phyloP scores from a whole-genome alignment of 2,888 invertebrate genomes.

The Nomada hirtipes region DNA sequence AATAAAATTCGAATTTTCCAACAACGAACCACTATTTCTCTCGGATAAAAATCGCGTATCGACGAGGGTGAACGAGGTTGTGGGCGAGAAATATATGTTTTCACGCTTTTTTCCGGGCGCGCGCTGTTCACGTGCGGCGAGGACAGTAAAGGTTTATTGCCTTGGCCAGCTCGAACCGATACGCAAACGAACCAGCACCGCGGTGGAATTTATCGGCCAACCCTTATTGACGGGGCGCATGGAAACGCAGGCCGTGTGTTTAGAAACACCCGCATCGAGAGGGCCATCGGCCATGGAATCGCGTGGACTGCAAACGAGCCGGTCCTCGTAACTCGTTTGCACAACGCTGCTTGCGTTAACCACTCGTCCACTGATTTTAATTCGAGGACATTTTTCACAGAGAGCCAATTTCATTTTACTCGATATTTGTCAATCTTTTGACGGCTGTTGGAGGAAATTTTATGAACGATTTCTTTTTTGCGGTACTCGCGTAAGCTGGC shows the following conservation, averaged over 20 bases:
- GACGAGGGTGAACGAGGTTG: constrained; percentile 9
- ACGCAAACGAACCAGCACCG: constrained; percentile 20
- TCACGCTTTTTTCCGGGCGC: neutral
- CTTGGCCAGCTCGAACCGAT: neutral
- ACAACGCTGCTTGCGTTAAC: constrained; percentile 5
- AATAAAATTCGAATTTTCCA: neutral
- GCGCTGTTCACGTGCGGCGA: constrained; percentile 19
- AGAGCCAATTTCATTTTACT: too few species aligned
- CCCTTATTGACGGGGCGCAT: constrained; percentile 47
- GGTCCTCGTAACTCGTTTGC: constrained; percentile 14
- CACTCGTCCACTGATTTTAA: neutral
- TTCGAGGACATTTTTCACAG: too few species aligned
- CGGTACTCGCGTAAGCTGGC: too few species aligned
- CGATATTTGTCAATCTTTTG: too few species aligned
- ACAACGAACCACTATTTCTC: neutral
- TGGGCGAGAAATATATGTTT: neutral
- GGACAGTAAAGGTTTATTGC: constrained; percentile 36
- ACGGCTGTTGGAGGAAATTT: too few species aligned
- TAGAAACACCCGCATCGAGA: constrained; percentile 12
- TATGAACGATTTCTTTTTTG: too few species aligned
- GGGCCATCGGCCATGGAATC: constrained; percentile 24
- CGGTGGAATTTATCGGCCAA: constrained; percentile 44
- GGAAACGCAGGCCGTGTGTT: constrained; percentile 36
- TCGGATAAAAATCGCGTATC: neutral
- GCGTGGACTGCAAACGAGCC: constrained; percentile 20